Percentiles rank a stretch among this genome's conserved stretches.
These are phyloP conservation scores for Ophion ventricosus DNA, from an alignment of 2,888 invertebrate species.

Conservation along the genomic window DNA sequence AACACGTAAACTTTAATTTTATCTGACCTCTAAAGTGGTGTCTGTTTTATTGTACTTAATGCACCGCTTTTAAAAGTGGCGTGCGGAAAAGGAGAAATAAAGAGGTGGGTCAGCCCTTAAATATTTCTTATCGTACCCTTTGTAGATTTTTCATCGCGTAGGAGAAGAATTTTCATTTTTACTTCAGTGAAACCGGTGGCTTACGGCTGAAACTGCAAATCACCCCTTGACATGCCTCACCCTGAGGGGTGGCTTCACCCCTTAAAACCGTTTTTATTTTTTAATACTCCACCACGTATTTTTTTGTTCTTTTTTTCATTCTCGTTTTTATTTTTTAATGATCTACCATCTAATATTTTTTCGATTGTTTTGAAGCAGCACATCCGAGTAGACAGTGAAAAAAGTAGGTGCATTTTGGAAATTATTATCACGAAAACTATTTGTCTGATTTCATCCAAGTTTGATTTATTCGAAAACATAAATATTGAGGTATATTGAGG, in stretches of 20 bases:
- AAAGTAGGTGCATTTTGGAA: too few relatives aligned
- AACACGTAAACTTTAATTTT: background rate
- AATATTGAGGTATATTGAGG: too few relatives aligned
- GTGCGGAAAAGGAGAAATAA: background rate
- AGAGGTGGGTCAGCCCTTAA: background rate
- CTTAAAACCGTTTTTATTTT: background rate
- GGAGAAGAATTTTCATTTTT: background rate
- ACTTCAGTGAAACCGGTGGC: background rate
- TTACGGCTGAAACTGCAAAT: background rate
- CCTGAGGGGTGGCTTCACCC: background rate
- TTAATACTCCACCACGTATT: background rate
- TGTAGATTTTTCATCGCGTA: background rate
- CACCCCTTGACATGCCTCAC: background rate
- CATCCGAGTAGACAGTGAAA: too few relatives aligned
- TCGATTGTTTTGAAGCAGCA: background rate
- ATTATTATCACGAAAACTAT: too few relatives aligned
- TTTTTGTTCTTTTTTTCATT: background rate
- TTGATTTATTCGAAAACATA: too few relatives aligned
- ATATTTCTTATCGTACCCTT: background rate
- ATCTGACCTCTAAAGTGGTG: background rate
- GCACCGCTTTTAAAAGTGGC: background rate
- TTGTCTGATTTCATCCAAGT: too few relatives aligned
- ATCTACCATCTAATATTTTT: background rate
- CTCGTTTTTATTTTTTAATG: background rate
- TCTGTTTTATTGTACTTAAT: background rate